Base-by-base conservation (phyloP, 2,797 vertebrate species). In the Rhynchonycteris naso region DNA sequence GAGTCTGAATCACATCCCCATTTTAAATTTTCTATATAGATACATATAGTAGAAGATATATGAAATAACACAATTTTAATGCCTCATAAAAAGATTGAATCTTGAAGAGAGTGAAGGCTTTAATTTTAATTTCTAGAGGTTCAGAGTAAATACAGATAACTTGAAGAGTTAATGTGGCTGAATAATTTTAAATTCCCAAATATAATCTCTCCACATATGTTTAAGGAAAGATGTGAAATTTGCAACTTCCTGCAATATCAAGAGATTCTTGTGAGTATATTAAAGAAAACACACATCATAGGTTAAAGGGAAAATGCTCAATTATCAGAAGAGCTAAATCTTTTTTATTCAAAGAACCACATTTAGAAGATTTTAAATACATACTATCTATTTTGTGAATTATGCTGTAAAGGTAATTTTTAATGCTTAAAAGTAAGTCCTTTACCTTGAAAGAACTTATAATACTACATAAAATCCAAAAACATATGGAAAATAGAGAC, bases 51-150 rank as follows among this genome's bases (percentile, higher is more conserved):
- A 78, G 56, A 79, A n/a, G 26, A 58, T 65, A 85, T 90, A 86
- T 50, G 18, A 80, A 69, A 76, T 33, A 90, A 89, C 2, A 47
- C 28, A 90, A 94, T 63, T 79, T 65, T 43, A 90, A 79, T 30
- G 33, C 26, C 75, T 91, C 30, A 74, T 75, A 79, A 30, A 50
- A 90, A 26, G 24, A 71, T 0, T 59, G 33, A 82, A 61, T 82
- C 4, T 59, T n/a, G 88, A 90, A 63, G 38, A 54, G 38, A 38
- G 15, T 38, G 38, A 74, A 90, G 43, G 65, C 10, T 81, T 84
- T 66, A 75, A 85, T 79, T 82, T 85, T 81, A 75, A 93, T 79
- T 90, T 75, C 81, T 87, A 85, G 43, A 93, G 43, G 35, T 78
- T 80, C 80, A 58, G 50, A 72, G 63, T 63, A 92, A 94, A 88